Conservation (phyloP, 2,113 vertebrate species). For the Gobiocypris rarus region DNA sequence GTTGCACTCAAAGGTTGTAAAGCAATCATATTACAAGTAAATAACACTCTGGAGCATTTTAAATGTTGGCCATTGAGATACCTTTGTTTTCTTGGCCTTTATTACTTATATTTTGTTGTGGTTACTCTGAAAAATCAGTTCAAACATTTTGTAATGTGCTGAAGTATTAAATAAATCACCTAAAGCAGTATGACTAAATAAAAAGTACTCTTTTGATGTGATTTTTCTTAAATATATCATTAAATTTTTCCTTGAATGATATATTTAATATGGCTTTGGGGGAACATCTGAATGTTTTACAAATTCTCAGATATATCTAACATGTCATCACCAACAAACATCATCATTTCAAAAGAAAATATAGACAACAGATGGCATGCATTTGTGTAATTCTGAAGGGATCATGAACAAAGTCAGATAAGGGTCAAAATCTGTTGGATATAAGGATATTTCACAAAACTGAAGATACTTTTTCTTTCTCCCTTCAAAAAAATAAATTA, state of each 20-base stretch:
- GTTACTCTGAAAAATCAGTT: not conserved
- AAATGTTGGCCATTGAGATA: not conserved
- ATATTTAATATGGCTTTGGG: not conserved
- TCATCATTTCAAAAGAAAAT: not conserved
- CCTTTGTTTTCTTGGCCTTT: not conserved
- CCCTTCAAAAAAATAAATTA: not conserved
- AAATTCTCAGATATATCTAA: no score
- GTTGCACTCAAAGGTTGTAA: not conserved
- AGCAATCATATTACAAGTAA: not conserved
- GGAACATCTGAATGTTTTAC: no score
- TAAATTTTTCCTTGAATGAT: not conserved
- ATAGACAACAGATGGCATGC: not conserved
- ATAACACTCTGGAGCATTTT: not conserved
- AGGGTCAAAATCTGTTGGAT: not conserved
- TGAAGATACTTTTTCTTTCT: not conserved
- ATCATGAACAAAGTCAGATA: not conserved
- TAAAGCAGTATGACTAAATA: not conserved
- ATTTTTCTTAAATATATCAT: not conserved
- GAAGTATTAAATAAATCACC: not conserved
- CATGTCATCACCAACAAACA: no score
- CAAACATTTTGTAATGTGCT: conserved; percentile 7
- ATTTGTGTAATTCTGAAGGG: not conserved
- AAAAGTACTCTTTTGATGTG: not conserved
- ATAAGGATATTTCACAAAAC: not conserved
- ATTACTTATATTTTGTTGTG: not conserved